Base-by-base conservation (phyloP, 2,797 vertebrate genomes). In the Melanotaenia trifasciata region DNA sequence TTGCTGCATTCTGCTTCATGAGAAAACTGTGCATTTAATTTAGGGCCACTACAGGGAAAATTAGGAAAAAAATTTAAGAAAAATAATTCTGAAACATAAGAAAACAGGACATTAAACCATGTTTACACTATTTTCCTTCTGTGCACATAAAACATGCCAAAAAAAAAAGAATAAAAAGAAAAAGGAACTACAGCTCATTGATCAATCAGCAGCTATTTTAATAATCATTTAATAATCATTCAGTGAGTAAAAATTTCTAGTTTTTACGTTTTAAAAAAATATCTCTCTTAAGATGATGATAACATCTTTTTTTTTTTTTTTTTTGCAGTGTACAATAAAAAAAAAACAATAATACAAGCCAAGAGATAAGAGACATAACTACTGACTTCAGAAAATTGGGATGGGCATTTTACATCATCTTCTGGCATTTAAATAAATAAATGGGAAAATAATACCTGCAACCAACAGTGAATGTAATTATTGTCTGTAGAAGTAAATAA, bases 11-110 rank as follows among this genome's bases (percentile, higher is more conserved):
- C 28, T 16, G 13, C 11, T 1, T 56, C 1, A 56, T 8, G 14
- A 30, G 50, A 30, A 30, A 30, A 18, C 26, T 24, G 22, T 51
- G 50, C 8, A 47, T 32, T 58, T 22, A 12, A 73, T 68, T 51
- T 40, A 70, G 24, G 51, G 57, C 66, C 58, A 67, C 65, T 83
- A 57, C 59, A 73, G 74, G 16, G 8, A 68, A 35, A 69, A 43
- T 50, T 0, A 1, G 26, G 18, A n/a, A n/a, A n/a, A n/a, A n/a
- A n/a, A n/a, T 45, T 18, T n/a, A 6, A 35, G 32, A 45, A 20
- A 28, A 40, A 45, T 6, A 14, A 24, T 43, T 69, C 30, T 45
- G 22, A 51, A 67, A 61, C 12, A 70, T n/a, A 63, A 33, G 3
- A 35, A 71, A 54, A 76, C 30, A 79, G 5, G 30, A 56, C 56